phyloP scores from a whole-genome alignment of 2,113 vertebrate species.

The Rattus rattus region DNA sequence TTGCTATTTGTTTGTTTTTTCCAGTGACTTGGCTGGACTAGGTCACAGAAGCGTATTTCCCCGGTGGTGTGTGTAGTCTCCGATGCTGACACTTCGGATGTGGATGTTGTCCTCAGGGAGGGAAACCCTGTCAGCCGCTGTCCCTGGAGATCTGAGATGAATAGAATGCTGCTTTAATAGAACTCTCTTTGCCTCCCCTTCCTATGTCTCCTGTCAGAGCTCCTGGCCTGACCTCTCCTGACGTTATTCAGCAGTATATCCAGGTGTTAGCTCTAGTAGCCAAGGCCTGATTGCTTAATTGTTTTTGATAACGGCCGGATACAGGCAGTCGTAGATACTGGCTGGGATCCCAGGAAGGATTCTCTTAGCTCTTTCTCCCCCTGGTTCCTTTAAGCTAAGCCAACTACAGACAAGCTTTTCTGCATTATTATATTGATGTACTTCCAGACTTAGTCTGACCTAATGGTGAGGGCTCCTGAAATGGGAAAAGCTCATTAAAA shows the following conservation, averaged over 20 bases:
- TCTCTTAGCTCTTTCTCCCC: not conserved
- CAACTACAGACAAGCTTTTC: constrained; percentile 80
- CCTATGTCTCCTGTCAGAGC: not conserved
- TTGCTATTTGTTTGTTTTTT: not conserved
- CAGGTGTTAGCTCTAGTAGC: not conserved
- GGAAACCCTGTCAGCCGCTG: not conserved
- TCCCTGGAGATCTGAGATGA: not conserved
- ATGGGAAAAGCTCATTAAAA: constrained; percentile 72
- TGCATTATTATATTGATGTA: constrained; percentile 81
- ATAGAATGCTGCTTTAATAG: not conserved
- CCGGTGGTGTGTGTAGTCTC: not conserved
- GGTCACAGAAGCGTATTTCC: not conserved
- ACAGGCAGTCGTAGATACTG: not conserved
- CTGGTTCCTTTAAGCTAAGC: not conserved
- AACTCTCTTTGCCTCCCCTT: not conserved
- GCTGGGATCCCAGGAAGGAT: not conserved
- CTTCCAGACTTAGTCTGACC: constrained; percentile 81
- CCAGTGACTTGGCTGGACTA: not conserved
- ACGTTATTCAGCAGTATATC: not conserved
- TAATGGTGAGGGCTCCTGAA: constrained; percentile 81
- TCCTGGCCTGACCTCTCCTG: not conserved
- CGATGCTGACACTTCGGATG: not conserved
- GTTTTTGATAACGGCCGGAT: not conserved
- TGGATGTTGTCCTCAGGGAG: not conserved
- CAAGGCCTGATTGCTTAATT: not conserved